These are phyloP conservation scores for Clytia hemisphaerica DNA, from an alignment of 30 jellyfish, hydroid and myxozoan species.

Conservation along the genomic window DNA sequence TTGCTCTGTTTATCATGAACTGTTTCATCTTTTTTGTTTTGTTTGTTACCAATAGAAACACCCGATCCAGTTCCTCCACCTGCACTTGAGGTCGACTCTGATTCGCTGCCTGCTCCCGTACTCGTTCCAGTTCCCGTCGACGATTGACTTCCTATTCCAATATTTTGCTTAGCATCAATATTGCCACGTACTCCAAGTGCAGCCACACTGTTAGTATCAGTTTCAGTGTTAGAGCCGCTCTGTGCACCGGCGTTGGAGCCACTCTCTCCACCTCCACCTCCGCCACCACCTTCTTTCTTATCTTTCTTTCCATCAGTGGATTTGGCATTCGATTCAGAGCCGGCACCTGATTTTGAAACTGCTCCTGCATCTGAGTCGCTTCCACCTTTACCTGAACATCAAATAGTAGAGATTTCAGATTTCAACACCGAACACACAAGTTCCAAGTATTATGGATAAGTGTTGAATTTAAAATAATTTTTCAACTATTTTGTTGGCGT, in stretches of 20 bases:
- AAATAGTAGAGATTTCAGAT: too few relatives aligned
- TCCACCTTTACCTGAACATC: slow-evolving; percentile 40
- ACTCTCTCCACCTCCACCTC: slow-evolving; percentile 40
- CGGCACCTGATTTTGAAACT: slow-evolving; percentile 51
- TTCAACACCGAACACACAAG: too few relatives aligned
- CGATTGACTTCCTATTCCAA: too few relatives aligned
- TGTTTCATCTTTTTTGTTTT: neutral
- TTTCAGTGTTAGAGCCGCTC: slow-evolving; percentile 77
- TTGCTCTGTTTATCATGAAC: neutral
- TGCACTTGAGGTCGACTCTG: slow-evolving; percentile 17
- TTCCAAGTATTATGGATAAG: too few relatives aligned
- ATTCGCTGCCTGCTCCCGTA: slow-evolving; percentile 5
- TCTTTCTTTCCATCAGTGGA: too few relatives aligned
- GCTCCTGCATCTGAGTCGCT: slow-evolving; percentile 51
- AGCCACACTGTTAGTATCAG: slow-evolving; percentile 74
- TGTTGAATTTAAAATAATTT: too few relatives aligned
- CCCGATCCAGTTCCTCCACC: slow-evolving; percentile 21
- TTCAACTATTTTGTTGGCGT: too few relatives aligned
- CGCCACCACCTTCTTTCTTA: too few relatives aligned
- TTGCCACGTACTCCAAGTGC: slow-evolving; percentile 71
- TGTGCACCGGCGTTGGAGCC: slow-evolving; percentile 48
- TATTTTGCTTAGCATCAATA: slow-evolving; percentile 15
- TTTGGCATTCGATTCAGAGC: too few relatives aligned
- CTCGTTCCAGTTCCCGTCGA: slow-evolving; percentile 11
- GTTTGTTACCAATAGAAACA: neutral